Base-by-base conservation (phyloP, 2,113 vertebrate species). In the Thalassarche chlororhynchos region DNA sequence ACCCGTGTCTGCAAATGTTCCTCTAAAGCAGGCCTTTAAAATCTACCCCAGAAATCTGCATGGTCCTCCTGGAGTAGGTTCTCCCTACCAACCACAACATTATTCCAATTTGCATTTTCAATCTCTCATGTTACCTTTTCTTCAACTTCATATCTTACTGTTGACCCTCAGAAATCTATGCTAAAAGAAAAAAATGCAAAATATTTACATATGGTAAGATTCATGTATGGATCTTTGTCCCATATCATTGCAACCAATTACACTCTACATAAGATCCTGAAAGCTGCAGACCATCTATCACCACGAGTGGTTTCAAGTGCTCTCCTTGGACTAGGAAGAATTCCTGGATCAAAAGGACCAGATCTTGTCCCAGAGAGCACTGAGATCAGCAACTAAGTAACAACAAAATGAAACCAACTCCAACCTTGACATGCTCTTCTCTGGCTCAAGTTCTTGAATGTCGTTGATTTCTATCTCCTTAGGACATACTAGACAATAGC, bases 51-150 rank as follows among this genome's bases (percentile, higher is more conserved):
- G 29, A 82, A 82, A 78, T 46, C 24, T 61, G 14, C 84, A 75
- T 0, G 3, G 17, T 47, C 21, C 23, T 60, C 6, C 23, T 54
- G 25, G 4, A 76, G 8, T 4, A 68, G 17, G 6, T 1, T 55
- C 18, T 86, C 23, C 19, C 23, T 77, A 55, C 20, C 36, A 89
- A 38, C 17, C 5, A 26, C 32, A 79, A 55, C 3, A 15, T 47
- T 55, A 42, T 49, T 69, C 34, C 15, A 69, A 28, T 49, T 65
- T 74, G 29, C 17, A 31, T 84, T 93, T 76, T 83, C 40, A 65
- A 3, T 38, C 10, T 14, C 19, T 72, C 17, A 12, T 31, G 18
- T 32, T 25, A 62, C 11, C 10, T 54, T 32, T 55, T 51, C 40
- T 10, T 52, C 26, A 76, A 46, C 21, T 70, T 89, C 47, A 20